These are phyloP conservation scores for Sakesphorus luctuosus DNA, from an alignment of 2,113 vertebrate species.

Conservation along the genomic window DNA sequence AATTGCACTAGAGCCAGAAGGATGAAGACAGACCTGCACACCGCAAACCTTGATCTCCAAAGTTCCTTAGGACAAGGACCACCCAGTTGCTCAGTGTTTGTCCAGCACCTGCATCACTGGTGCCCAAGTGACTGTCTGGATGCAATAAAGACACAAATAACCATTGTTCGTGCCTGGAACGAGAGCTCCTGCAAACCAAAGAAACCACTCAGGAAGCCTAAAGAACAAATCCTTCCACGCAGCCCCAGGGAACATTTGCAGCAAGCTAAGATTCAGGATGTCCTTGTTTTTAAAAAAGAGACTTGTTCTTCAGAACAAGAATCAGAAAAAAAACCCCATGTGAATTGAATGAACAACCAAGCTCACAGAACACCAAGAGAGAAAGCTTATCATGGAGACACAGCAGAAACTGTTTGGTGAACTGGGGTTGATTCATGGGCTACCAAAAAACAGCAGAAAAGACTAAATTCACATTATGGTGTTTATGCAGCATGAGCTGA, in stretches of 20 bases:
- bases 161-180: neutral
- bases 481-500: neutral
- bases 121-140: neutral
- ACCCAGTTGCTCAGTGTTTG: neutral
- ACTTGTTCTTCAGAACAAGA: neutral
- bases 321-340: neutral
- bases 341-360: neutral
- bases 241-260: neutral
- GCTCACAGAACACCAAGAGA: neutral
- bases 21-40: neutral
- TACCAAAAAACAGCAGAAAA: neutral
- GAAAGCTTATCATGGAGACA: neutral
- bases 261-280: neutral
- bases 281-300: neutral
- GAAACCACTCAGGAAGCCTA: neutral
- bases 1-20: neutral
- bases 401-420: neutral
- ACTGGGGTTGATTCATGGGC: neutral
- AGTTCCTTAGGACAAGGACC: neutral
- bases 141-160: constrained; percentile 9
- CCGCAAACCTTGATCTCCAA: neutral
- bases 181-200: neutral
- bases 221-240: neutral
- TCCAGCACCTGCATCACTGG: neutral
- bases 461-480: neutral